These are phyloP conservation scores for Isaurus tuberculatus DNA, from an alignment of 92 coral and sea anemone genomes.

Conservation along the genomic window DNA sequence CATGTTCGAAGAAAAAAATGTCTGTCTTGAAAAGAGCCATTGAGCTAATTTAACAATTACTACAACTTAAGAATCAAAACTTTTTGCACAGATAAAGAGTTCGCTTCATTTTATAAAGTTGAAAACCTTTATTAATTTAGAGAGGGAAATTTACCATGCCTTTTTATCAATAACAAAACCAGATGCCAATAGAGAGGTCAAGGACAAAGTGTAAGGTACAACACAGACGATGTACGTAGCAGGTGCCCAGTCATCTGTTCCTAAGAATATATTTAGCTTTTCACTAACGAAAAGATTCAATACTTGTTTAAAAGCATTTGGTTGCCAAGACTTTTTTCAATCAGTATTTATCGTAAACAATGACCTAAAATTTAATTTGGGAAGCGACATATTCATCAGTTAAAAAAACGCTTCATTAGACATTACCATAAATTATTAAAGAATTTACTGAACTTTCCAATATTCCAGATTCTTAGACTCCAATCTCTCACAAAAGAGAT, in stretches of 20 bases:
- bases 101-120: too few relatives aligned
- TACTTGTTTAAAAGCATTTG: background rate
- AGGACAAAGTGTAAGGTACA: background rate
- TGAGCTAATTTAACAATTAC: too few relatives aligned
- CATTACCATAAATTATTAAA: conserved; percentile 23
- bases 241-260: too few relatives aligned
- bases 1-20: too few relatives aligned
- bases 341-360: background rate
- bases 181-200: background rate
- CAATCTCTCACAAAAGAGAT: too few relatives aligned
- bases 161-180: too few relatives aligned
- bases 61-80: too few relatives aligned
- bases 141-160: too few relatives aligned
- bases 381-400: background rate
- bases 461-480: background rate
- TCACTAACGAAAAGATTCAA: background rate
- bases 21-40: too few relatives aligned
- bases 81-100: too few relatives aligned
- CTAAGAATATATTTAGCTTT: background rate
- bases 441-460: background rate
- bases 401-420: background rate
- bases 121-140: too few relatives aligned
- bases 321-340: background rate
- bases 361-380: background rate
- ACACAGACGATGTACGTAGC: background rate